Evolutionary conservation across 2,888 invertebrate species (phyloP).

Genomic region (Drosophila ustulata): DNA sequence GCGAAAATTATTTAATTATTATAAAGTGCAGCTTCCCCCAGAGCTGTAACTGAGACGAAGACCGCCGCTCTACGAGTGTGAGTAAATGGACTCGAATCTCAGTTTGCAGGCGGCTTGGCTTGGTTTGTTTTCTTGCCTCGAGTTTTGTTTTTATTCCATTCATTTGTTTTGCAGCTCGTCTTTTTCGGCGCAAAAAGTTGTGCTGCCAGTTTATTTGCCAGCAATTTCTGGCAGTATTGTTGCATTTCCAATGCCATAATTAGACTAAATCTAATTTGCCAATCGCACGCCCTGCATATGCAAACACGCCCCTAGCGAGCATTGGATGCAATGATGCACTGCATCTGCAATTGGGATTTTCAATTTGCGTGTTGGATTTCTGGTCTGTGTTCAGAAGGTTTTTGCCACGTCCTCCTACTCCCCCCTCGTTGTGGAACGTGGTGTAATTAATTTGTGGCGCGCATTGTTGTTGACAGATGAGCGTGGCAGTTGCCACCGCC

Average conservation of each 20-base stretch:
- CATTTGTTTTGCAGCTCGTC: conserved; percentile 37
- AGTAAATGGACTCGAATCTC: not conserved
- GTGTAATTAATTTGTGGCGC: conserved; percentile 74
- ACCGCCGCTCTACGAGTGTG: not conserved
- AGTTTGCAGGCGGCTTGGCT: conserved; percentile 13
- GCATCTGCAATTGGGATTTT: conserved; percentile 6
- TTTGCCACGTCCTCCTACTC: conserved; percentile 7
- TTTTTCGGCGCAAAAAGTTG: conserved; percentile 39
- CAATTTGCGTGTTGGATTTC: conserved; percentile 8
- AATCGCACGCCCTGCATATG: conserved; percentile 58
- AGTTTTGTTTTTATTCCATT: conserved; percentile 45
- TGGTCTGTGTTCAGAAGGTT: conserved; percentile 13
- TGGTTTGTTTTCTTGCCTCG: conserved; percentile 33
- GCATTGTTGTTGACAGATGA: conserved; percentile 76
- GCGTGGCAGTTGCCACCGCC: conserved; percentile 30
- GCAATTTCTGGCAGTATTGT: conserved; percentile 46
- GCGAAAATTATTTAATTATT: conserved; percentile 78
- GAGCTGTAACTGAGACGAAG: not conserved
- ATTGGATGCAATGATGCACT: conserved; percentile 51
- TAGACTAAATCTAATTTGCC: conserved; percentile 73
- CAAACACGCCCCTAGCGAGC: conserved; percentile 36
- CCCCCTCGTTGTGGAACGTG: conserved; percentile 31
- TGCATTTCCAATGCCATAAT: conserved; percentile 75
- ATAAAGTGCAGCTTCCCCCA: conserved; percentile 67
- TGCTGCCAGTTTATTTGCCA: conserved; percentile 35